Percentiles rank a stretch among this genome's conserved stretches.
Evolutionary conservation across 2,113 vertebrate species (phyloP).

Genomic region (Naja naja): DNA sequence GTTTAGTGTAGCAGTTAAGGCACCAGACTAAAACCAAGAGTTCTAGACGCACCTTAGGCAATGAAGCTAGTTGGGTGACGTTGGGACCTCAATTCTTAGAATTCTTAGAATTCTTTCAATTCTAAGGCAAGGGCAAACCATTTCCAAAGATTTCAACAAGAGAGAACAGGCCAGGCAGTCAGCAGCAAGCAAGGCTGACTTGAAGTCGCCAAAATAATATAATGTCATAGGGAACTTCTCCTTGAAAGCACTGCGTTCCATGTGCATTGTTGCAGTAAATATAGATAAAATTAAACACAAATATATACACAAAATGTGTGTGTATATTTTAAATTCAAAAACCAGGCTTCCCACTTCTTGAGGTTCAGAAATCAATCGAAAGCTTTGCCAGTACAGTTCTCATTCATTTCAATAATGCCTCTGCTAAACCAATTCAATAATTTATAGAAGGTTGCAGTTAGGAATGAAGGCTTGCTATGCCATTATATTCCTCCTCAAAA

Average conservation of each 20-base stretch:
- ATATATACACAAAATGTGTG: not conserved
- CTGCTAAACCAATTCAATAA: not conserved
- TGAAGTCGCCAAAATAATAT: not conserved
- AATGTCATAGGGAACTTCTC: not conserved
- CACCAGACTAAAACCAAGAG: not conserved
- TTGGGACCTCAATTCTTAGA: not conserved
- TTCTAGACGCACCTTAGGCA: not conserved
- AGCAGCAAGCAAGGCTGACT: not conserved
- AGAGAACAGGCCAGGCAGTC: not conserved
- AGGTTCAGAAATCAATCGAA: not conserved
- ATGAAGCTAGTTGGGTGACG: not conserved
- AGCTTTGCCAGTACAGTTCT: not conserved
- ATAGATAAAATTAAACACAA: not conserved
- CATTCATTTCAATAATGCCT: not conserved
- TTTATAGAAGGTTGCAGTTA: not conserved
- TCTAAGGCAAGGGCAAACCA: not conserved
- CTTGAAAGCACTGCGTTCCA: not conserved
- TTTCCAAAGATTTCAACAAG: not conserved
- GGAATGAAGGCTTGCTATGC: not conserved
- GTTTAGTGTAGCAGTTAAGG: not conserved
- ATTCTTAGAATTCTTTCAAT: not conserved
- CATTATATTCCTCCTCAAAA: rapidly evolving
- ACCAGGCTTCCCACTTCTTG: not conserved
- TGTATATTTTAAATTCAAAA: not conserved
- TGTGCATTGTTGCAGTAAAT: not conserved